These are phyloP conservation scores for Exephanes ischioxanthus DNA, from an alignment of 2,888 invertebrate species.

Conservation along the genomic window DNA sequence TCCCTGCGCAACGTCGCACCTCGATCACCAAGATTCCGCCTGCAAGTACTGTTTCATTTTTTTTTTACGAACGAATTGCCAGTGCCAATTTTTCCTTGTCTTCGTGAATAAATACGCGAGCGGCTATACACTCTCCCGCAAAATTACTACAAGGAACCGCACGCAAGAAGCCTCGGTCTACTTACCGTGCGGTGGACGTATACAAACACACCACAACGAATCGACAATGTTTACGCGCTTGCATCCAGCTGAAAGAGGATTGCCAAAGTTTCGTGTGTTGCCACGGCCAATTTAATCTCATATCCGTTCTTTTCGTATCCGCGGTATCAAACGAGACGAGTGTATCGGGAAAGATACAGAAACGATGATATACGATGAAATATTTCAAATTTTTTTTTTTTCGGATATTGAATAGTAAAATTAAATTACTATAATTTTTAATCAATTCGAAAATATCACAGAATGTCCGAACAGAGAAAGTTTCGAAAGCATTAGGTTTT, in stretches of 20 bases:
- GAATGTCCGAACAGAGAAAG: too few species aligned
- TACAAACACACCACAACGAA: slow-evolving; percentile 5
- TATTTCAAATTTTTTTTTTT: too few species aligned
- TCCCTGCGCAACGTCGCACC: not conserved
- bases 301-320: not conserved
- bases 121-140: not conserved
- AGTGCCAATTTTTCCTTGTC: not conserved
- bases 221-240: not conserved
- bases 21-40: slow-evolving; percentile 2
- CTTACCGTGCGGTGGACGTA: not conserved
- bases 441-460: too few species aligned
- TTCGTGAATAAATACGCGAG: slow-evolving; percentile 1
- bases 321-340: too few species aligned
- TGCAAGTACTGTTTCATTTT: not conserved
- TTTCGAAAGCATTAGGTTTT: too few species aligned
- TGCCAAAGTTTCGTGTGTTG: slow-evolving; percentile 1
- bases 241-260: not conserved
- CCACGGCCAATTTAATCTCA: too few species aligned
- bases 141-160: not conserved
- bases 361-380: too few species aligned
- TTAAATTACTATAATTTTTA: too few species aligned
- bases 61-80: not conserved
- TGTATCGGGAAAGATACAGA: too few species aligned
- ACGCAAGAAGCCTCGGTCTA: not conserved
- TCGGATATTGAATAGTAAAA: too few species aligned